Evolutionary conservation across 1,140 invertebrate species (phyloP).

Genomic region (Drosophila pachea): DNA sequence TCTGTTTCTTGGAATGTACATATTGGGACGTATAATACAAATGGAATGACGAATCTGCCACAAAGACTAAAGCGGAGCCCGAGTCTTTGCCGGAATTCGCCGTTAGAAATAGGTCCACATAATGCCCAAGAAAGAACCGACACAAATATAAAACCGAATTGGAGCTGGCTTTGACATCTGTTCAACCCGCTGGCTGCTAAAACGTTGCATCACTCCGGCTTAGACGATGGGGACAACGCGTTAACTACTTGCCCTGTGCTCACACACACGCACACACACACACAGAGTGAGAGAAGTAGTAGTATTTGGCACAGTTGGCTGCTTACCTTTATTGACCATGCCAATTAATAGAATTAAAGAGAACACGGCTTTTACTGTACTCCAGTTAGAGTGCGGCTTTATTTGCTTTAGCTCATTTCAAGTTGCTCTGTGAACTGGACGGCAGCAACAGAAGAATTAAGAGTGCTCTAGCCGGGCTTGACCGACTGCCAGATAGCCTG

Average conservation of each 20-base stretch:
- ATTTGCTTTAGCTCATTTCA: slow-evolving; percentile 41
- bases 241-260: background rate
- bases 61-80: background rate
- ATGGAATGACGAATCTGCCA: background rate
- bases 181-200: background rate
- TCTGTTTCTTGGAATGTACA: too few relatives aligned
- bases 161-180: background rate
- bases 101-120: background rate
- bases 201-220: slow-evolving; percentile 3
- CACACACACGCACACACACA: background rate
- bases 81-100: background rate
- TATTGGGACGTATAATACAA: background rate
- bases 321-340: slow-evolving; percentile 46
- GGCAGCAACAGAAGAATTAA: slow-evolving; percentile 27
- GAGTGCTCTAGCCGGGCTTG: background rate
- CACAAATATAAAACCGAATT: slow-evolving; percentile 1
- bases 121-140: background rate
- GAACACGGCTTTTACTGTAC: slow-evolving; percentile 59
- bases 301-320: slow-evolving; percentile 47
- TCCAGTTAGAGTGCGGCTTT: slow-evolving; percentile 55
- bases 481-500: background rate
- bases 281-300: too few relatives aligned
- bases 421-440: slow-evolving; percentile 47
- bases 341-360: slow-evolving; percentile 64
- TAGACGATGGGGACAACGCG: background rate